Evolutionary conservation across 2,888 invertebrate species (phyloP).

Genomic region (Agriopis marginaria): DNA sequence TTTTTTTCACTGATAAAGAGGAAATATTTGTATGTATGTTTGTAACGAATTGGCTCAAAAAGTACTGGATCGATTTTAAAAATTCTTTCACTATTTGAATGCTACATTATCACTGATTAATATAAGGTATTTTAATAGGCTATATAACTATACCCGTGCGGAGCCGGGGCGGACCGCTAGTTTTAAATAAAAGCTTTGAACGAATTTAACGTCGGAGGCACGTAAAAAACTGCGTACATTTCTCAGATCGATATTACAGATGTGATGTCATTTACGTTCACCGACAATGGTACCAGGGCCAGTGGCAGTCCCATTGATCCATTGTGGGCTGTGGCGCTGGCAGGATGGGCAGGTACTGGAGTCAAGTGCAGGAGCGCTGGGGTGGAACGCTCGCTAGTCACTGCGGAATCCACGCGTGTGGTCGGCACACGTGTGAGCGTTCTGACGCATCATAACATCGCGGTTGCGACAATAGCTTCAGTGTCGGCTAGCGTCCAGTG

Average conservation of each 20-base stretch:
- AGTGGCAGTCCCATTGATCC: slow-evolving; percentile 69
- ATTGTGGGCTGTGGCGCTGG: slow-evolving; percentile 72
- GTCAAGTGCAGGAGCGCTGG: slow-evolving; percentile 82
- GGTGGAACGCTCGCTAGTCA: slow-evolving; percentile 77
- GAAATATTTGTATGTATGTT: too few species aligned
- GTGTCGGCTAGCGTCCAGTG: slow-evolving; percentile 48
- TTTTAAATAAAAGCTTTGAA: too few species aligned
- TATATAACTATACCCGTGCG: too few species aligned
- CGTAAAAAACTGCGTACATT: not conserved
- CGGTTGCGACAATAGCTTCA: slow-evolving; percentile 51
- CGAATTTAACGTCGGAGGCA: too few species aligned
- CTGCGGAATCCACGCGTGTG: slow-evolving; percentile 76
- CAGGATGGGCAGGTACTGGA: slow-evolving; percentile 76
- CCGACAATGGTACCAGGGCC: slow-evolving; percentile 37
- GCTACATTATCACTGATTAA: too few species aligned
- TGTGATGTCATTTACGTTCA: slow-evolving; percentile 23
- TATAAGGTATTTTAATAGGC: too few species aligned
- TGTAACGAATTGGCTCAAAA: too few species aligned
- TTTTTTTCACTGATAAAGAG: too few species aligned
- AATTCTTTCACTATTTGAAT: too few species aligned
- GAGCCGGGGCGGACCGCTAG: too few species aligned
- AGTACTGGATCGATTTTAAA: too few species aligned
- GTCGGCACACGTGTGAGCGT: slow-evolving; percentile 68
- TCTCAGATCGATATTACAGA: not conserved
- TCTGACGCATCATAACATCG: slow-evolving; percentile 63